A percentile compares a stretch with the other conserved stretches of the same genome.
Conservation (phyloP, 1,140 invertebrate genomes). For the Amyelois transitella region DNA sequence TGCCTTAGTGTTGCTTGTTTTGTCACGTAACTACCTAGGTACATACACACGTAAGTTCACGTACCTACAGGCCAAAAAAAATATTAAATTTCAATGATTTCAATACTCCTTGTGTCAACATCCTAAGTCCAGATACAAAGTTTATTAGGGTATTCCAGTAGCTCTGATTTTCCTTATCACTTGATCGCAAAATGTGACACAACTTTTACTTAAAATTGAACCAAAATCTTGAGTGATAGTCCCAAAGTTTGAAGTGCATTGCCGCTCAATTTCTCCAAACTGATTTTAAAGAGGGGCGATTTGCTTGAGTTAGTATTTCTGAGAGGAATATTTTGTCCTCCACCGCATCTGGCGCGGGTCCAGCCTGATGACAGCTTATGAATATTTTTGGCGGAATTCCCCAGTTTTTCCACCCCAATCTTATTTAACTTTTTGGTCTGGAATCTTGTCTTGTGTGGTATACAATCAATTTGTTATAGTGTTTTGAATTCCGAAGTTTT, state of each 20-base stretch:
- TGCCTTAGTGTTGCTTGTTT: no score
- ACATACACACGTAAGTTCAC: no score
- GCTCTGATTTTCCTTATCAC: not conserved
- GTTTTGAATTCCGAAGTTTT: not conserved
- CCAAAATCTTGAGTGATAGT: not conserved
- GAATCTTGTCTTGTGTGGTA: not conserved
- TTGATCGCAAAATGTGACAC: no score
- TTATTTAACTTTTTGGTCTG: conserved; percentile 47
- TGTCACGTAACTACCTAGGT: no score
- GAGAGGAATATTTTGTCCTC: conserved; percentile 68
- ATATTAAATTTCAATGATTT: no score
- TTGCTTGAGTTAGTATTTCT: conserved; percentile 66
- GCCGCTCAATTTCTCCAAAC: conserved; percentile 51
- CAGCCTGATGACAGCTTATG: conserved; percentile 73
- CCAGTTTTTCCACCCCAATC: conserved; percentile 49
- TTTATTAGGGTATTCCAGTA: no score
- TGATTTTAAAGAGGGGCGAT: conserved; percentile 69
- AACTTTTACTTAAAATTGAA: not conserved
- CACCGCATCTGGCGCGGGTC: conserved; percentile 66
- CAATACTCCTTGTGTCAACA: no score
- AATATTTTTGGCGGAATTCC: conserved; percentile 71
- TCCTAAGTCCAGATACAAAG: no score
- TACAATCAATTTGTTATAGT: not conserved
- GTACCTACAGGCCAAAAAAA: no score
- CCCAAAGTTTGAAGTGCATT: conserved; percentile 24